Percentiles rank a stretch among this genome's conserved stretches.
phyloP scores from a whole-genome alignment of 2,113 vertebrate genomes.

The Ageneiosus marmoratus region DNA sequence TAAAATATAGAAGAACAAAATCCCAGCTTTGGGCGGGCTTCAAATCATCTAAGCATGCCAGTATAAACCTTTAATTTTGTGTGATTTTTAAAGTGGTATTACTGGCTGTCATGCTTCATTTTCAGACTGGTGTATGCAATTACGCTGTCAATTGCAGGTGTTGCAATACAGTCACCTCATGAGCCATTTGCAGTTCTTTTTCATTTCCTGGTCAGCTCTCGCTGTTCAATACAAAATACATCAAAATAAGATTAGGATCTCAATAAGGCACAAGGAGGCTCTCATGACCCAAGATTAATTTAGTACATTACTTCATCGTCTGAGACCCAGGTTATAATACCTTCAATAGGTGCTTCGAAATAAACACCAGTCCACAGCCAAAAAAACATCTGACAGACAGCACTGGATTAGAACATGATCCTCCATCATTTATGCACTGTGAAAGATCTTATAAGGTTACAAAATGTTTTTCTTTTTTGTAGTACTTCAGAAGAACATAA shows the following conservation, averaged over 20 bases:
- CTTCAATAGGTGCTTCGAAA: conserved; percentile 8
- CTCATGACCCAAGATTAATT: conserved; percentile 33
- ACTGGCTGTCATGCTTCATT: neutral
- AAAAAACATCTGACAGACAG: conserved; percentile 36
- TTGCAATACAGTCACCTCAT: conserved; percentile 29
- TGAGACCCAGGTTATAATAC: conserved; percentile 37
- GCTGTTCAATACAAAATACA: conserved; percentile 56
- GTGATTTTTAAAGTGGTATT: neutral
- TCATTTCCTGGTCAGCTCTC: conserved; percentile 68
- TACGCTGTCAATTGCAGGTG: conserved; percentile 36
- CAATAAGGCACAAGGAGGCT: conserved; percentile 63
- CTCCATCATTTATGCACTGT: conserved; percentile 6
- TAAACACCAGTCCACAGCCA: conserved; percentile 12
- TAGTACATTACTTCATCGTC: conserved; percentile 42
- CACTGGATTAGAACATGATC: conserved; percentile 7
- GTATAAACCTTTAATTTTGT: conserved; percentile 4
- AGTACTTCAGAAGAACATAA: neutral
- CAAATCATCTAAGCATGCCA: conserved; percentile 16
- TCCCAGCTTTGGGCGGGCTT: conserved; percentile 2
- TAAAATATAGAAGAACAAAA: conserved; percentile 32
- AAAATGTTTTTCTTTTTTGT: conserved; percentile 30
- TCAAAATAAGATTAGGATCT: conserved; percentile 69
- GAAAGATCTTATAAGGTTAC: conserved; percentile 19
- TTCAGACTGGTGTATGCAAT: neutral
- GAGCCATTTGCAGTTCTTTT: conserved; percentile 45